Evolutionary conservation across 2,797 vertebrate genomes (phyloP).

Genomic region (Xyrichtys novacula): DNA sequence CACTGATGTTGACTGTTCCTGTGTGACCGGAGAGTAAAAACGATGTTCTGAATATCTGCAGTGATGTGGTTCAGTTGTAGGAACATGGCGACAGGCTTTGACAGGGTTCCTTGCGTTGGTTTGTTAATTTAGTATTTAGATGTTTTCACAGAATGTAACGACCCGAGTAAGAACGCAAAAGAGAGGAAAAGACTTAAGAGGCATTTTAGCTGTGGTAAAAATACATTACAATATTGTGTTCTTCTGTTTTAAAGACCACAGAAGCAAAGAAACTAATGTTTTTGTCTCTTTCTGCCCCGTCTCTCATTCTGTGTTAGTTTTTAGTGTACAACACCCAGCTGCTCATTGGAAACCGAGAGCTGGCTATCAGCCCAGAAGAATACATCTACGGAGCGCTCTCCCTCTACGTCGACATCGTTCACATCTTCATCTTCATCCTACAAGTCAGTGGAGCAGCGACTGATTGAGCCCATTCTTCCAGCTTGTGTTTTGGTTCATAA

Average conservation of each 20-base stretch:
- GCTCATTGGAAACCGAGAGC: slow-evolving; percentile 92
- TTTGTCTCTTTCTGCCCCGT: neutral
- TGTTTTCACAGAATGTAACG: too few species aligned
- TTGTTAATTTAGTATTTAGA: too few species aligned
- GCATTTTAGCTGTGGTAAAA: too few species aligned
- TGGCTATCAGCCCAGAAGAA: slow-evolving; percentile 93
- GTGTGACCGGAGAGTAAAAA: too few species aligned
- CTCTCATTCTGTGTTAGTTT: slow-evolving; percentile 82
- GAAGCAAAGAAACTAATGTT: neutral
- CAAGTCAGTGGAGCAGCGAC: slow-evolving; percentile 86
- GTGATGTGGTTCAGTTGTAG: too few species aligned
- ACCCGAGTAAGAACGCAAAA: too few species aligned
- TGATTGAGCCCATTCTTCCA: slow-evolving; percentile 56
- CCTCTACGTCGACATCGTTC: slow-evolving; percentile 93
- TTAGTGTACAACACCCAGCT: slow-evolving; percentile 95
- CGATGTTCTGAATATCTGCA: too few species aligned
- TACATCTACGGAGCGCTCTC: slow-evolving; percentile 93
- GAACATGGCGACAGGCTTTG: too few species aligned
- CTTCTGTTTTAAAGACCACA: neutral
- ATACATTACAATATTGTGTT: neutral
- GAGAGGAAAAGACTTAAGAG: too few species aligned
- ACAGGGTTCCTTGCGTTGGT: too few species aligned
- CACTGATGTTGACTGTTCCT: too few species aligned
- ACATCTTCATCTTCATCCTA: slow-evolving; percentile 94
- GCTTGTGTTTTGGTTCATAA: neutral